Base-by-base conservation (phyloP, 2,797 vertebrate genomes). In the Ceyx erithaca region DNA sequence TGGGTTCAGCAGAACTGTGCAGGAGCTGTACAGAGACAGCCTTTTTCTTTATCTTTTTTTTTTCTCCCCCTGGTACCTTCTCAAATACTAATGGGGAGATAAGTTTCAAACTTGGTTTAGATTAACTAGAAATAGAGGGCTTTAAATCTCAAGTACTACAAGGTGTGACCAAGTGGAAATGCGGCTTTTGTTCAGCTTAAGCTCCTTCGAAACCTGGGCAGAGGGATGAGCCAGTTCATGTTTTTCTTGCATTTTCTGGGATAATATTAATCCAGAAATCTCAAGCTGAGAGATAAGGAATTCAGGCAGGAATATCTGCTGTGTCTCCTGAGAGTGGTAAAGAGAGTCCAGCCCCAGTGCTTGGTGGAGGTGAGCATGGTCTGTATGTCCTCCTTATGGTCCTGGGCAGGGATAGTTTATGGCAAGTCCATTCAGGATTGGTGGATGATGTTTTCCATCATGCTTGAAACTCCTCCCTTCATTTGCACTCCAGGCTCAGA, bases 131-230 rank as follows among this genome's bases (percentile, higher is more conserved):
- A 96, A 95, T 95, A 87, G 81, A 93, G 92, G 79, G 76, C 19
- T 94, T 94, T 96, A 96, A 92, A 94, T 95, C 94, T 95, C 76
- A 92, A 96, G 81, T 92, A 85, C 66, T 96, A 96, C 95, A 94
- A 96, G 94, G 95, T 95, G 93, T 96, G 96, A 96, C 94, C 93
- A 95, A 96, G 89, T 93, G 82, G 93, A 96, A 96, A 96, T 92
- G 76, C 81, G 92, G 94, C 93, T 94, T 96, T 96, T 96, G 90
- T 96, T 96, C 79, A 19, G 79, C 82, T 87, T 96, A 96, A 96
- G 93, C 95, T 92, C 59, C 88, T 90, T 62, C 5, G 0, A 89
- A 96, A 95, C 79, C 81, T 76, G 92, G 84, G 88, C 79, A 83
- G 88, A 93, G n/a, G 72, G 88, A 96, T 95, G 94, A 95, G 84